Evolutionary conservation across 2,113 vertebrate genomes (phyloP).

Genomic region (Desmodus rotundus): DNA sequence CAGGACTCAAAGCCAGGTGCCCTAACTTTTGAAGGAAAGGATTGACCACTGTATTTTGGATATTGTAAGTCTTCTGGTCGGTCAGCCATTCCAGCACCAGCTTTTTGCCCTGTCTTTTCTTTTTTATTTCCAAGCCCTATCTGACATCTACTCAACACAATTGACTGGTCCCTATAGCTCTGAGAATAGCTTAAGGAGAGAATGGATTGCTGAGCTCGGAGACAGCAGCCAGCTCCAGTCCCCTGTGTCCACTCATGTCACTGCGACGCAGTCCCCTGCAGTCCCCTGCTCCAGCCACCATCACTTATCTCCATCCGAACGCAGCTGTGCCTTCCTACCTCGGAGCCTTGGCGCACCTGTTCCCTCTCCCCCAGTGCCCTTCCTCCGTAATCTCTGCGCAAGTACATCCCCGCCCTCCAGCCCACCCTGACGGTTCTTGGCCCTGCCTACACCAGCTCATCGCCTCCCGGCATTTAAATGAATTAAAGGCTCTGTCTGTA

Average conservation of each 20-base stretch:
- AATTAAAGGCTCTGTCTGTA: rapidly evolving
- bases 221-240: background rate
- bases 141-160: background rate
- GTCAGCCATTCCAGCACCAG: background rate
- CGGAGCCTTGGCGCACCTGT: no score
- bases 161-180: background rate
- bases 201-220: background rate
- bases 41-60: rapidly evolving
- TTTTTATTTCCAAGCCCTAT: background rate
- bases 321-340: rapidly evolving
- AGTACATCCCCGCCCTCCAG: background rate
- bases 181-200: background rate
- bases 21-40: background rate
- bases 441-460: rapidly evolving
- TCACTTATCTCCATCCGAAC: rapidly evolving
- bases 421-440: background rate
- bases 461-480: rapidly evolving
- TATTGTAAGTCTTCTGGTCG: background rate
- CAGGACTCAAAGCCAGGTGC: rapidly evolving
- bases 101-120: background rate
- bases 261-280: rapidly evolving
- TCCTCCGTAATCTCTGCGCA: background rate
- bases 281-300: background rate
- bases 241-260: rapidly evolving
- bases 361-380: rapidly evolving